These are phyloP conservation scores for Operophtera brumata DNA, from an alignment of 2,888 invertebrate species.

Conservation along the genomic window DNA sequence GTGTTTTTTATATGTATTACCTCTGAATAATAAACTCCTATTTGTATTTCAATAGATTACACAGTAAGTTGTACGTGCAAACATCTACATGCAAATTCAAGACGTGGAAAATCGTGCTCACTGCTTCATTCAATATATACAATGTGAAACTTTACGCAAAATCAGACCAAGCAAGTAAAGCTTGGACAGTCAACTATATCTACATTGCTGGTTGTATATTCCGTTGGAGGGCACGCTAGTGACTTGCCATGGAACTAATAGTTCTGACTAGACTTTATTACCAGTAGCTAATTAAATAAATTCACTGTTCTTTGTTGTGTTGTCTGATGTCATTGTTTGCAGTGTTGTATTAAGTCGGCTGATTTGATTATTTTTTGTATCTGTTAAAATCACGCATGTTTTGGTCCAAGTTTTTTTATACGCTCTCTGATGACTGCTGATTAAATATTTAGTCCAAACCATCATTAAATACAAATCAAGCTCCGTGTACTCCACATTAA, in stretches of 20 bases:
- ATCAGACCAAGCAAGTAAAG: not conserved
- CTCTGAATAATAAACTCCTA: too few relatives aligned
- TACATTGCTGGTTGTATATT: not conserved
- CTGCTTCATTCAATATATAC: not conserved
- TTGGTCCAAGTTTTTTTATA: not conserved
- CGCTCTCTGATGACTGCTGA: too few relatives aligned
- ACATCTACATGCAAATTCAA: not conserved
- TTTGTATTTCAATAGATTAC: not conserved
- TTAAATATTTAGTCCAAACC: too few relatives aligned
- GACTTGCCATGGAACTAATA: constrained; percentile 7
- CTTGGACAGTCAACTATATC: not conserved
- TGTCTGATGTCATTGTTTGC: not conserved
- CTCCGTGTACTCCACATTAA: too few relatives aligned
- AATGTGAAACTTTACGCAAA: not conserved
- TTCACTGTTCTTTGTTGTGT: not conserved
- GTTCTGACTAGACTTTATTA: constrained; percentile 1
- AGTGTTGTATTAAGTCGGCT: not conserved
- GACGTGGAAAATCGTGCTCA: not conserved
- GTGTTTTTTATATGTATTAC: too few relatives aligned
- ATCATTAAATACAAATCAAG: too few relatives aligned
- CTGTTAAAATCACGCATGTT: not conserved
- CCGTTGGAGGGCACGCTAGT: constrained; percentile 4
- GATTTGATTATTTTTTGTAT: not conserved
- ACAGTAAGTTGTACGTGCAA: not conserved
- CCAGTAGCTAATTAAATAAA: not conserved